Percentiles rank a stretch among this genome's conserved stretches.
Conservation (phyloP, 2,888 invertebrate genomes). For the Synanthedon myopaeformis region DNA sequence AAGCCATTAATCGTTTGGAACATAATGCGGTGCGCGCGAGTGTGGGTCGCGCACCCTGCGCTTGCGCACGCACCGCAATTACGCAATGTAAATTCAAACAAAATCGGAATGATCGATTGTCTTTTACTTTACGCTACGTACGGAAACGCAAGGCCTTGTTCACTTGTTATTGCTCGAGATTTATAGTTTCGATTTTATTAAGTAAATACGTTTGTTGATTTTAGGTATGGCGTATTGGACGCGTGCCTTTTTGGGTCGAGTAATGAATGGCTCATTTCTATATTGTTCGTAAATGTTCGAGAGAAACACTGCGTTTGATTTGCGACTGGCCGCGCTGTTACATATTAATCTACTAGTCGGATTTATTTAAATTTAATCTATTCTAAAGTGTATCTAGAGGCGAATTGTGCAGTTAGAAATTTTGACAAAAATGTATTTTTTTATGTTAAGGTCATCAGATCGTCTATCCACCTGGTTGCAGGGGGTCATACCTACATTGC, state of each 20-base stretch:
- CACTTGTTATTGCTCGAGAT: slow-evolving; percentile 44
- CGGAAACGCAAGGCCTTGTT: slow-evolving; percentile 40
- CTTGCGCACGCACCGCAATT: slow-evolving; percentile 47
- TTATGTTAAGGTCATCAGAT: no score
- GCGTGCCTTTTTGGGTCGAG: neutral
- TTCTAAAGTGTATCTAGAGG: no score
- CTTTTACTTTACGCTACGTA: slow-evolving; percentile 22
- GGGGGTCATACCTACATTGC: no score
- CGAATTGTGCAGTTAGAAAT: no score
- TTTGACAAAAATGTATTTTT: no score
- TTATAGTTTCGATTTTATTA: slow-evolving; percentile 26
- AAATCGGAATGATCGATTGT: slow-evolving; percentile 53
- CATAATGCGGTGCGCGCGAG: slow-evolving; percentile 20
- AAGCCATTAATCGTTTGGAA: slow-evolving; percentile 38
- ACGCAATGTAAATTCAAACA: slow-evolving; percentile 59
- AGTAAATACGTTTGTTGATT: slow-evolving; percentile 32
- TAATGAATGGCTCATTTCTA: neutral
- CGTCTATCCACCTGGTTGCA: no score
- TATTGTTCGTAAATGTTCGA: neutral
- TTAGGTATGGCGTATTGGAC: slow-evolving; percentile 19
- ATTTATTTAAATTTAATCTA: no score
- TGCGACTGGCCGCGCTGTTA: no score
- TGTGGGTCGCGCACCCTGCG: neutral
- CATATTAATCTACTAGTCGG: no score
- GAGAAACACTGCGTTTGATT: no score